A percentile compares a stretch with the other conserved stretches of the same genome.
Evolutionary conservation across 2,888 invertebrate genomes (phyloP).

Genomic region (Cyrtodaria siliqua): DNA sequence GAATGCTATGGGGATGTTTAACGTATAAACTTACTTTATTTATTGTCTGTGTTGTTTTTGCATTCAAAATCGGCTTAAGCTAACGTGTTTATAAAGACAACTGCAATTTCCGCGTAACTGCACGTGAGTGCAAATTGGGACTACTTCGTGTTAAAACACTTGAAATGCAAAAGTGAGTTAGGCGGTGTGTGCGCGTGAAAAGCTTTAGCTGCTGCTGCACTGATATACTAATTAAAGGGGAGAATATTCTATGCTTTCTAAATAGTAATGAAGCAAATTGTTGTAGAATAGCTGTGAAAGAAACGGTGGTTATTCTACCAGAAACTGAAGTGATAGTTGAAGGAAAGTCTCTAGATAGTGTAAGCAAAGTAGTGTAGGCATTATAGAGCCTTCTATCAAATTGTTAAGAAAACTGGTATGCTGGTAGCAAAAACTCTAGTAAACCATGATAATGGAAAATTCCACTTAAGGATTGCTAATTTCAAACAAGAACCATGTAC

Average conservation of each 20-base stretch:
- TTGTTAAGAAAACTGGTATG: conserved; percentile 24
- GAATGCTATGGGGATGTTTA: no score
- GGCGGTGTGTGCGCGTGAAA: no score
- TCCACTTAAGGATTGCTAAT: conserved; percentile 20
- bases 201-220: no score
- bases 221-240: conserved; percentile 9
- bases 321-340: conserved; percentile 20
- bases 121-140: no score
- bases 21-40: no score
- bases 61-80: no score
- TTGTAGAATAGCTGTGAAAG: conserved; percentile 13
- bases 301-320: conserved; percentile 16
- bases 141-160: no score
- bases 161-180: no score
- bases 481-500: conserved; percentile 4
- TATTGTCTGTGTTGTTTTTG: no score
- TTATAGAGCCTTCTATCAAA: conserved; percentile 15
- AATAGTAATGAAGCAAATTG: conserved; percentile 2
- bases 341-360: conserved; percentile 13
- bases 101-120: no score
- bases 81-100: no score
- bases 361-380: conserved; percentile 4
- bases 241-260: conserved; percentile 18
- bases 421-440: conserved; percentile 18
- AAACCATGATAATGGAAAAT: conserved; percentile 4